Conservation (phyloP, 1,140 invertebrate species). For the Cydia strobilella region DNA sequence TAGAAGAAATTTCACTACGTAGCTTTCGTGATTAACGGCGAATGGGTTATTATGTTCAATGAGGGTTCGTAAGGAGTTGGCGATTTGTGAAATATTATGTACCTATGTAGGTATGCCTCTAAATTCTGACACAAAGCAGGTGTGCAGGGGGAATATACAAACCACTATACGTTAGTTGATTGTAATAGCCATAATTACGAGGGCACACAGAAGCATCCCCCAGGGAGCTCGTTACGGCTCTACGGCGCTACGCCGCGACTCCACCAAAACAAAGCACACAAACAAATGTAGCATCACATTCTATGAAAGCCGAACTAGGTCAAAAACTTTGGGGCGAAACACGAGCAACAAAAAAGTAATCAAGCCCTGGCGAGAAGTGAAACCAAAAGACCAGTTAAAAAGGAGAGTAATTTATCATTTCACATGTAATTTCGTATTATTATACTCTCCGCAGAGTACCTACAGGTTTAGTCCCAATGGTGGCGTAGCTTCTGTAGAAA, state of each 20-base stretch:
- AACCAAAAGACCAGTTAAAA: conserved; percentile 3
- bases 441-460: not conserved
- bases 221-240: conserved; percentile 22
- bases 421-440: not conserved
- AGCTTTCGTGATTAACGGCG: too few relatives aligned
- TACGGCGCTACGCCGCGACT: not conserved
- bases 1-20: too few relatives aligned
- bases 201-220: conserved; percentile 3
- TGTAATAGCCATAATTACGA: conserved; percentile 17
- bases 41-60: too few relatives aligned
- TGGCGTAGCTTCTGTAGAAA: conserved; percentile 11
- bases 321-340: not conserved
- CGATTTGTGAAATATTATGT: not conserved
- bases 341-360: conserved; percentile 11
- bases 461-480: not conserved
- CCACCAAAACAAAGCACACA: conserved; percentile 22
- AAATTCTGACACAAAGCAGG: not conserved
- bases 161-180: not conserved
- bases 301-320: conserved; percentile 24
- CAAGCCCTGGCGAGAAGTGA: conserved; percentile 12
- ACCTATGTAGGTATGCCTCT: not conserved
- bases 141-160: not conserved
- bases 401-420: conserved; percentile 11
- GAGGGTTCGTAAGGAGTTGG: too few relatives aligned
- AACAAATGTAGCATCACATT: conserved; percentile 23